Base-by-base conservation (phyloP, 2,797 vertebrate species). In the Chelonia mydas region DNA sequence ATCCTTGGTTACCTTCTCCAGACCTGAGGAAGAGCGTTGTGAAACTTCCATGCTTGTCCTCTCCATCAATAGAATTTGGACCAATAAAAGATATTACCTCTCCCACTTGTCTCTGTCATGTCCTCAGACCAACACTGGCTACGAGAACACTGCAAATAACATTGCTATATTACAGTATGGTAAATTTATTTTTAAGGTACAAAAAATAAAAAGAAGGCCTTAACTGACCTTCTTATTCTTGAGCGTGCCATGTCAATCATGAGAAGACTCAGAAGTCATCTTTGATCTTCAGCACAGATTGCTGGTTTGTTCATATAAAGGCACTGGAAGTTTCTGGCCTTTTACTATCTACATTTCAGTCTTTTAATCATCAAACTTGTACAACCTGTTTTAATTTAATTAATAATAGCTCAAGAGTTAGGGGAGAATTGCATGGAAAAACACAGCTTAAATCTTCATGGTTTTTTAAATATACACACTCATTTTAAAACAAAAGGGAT, bases 321-420 rank as follows among this genome's bases (percentile, higher is more conserved):
- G 1, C 15, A 79, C 50, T 27, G 16, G 5, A 80, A 54, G 41
- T 5, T 49, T 77, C 12, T 11, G 16, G 12, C 1, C 50, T 72
- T 81, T 51, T 23, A 0, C 80, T 54, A 37, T 10, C 15, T 61
- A 25, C 0, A 54, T 47, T 88, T 49, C 19, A 1, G 86, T 31
- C 21, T 41, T 76, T 45, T 76, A 76, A 76, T 13, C 12, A 47
- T 47, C 25, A 28, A 11, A 47, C 23, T 15, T 9, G 17, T 21
- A 68, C 23, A 45, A 15, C 12, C 6, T 37, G 3, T 49, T 95
- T 37, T 19, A 68, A 59, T 5, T 2, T 4, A 82, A 90, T 6
- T 37, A 92, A 78, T 4, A 2, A 7, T 25, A 16, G 1, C 27
- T 31, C 47, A 13, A 88, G 37, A 7, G 3, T 17, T 27, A 61